Base-by-base conservation (phyloP, 2,113 vertebrate genomes). In the Syngnathus floridae region DNA sequence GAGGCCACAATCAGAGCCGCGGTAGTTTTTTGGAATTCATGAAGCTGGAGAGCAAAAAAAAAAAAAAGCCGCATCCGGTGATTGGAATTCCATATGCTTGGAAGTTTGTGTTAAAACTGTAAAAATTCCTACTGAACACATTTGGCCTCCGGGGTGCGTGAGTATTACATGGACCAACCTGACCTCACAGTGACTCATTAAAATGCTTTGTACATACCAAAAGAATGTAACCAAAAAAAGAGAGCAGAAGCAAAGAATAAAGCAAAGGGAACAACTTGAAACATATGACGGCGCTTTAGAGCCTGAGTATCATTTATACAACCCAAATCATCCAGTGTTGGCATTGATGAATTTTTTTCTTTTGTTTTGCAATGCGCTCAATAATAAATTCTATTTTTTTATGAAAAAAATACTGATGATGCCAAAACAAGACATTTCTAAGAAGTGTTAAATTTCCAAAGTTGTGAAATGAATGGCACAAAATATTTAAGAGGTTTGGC, bases 81-180 rank as follows among this genome's bases (percentile, higher is more conserved):
- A 58, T 36, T 66, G 40, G 66, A 76, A 72, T 70, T 75, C 62
- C 73, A 80, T 68, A 76, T 81, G 73, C 64, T 73, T 63, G 55
- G 65, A 78, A 69, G 73, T 63, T 70, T 76, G 46, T 74, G 73
- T 77, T 75, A 73, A 48, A 82, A 84, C 76, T 62, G 71, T 86
- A 77, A 82, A 84, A 73, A 87, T 86, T 84, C 82, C 82, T 73
- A 12, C 68, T 69, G 61, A 77, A 65, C 36, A 66, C 69, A 65
- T 62, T 17, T 55, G 51, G 41, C 59, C 58, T 59, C 26, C 16
- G 21, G 60, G 64, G 56, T 48, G 52, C 26, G 67, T 0, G 4
- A 76, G 75, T 80, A 70, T 71, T 76, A 76, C 72, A 70, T 16
- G 10, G 3, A 64, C 51, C 43, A 55, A 65, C 58, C 52, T 78